Percentiles rank a stretch among this genome's conserved stretches.
phyloP scores from a whole-genome alignment of 2,797 vertebrate species.

The Scleropages formosus region DNA sequence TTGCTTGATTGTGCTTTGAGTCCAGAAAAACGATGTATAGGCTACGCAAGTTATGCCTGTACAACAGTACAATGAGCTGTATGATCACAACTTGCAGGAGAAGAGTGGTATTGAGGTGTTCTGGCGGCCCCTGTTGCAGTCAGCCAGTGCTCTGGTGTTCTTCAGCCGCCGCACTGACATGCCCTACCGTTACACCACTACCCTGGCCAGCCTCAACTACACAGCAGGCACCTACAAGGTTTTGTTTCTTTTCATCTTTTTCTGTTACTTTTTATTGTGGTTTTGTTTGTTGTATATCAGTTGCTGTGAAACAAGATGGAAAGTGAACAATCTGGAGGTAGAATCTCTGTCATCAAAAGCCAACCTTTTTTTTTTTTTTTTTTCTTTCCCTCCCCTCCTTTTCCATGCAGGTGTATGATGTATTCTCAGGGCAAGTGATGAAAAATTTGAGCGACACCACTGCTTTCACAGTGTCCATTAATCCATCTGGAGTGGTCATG shows the following conservation, averaged over 20 bases:
- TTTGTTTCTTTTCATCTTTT: background rate
- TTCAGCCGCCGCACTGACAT: conserved; percentile 84
- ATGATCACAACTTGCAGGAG: conserved; percentile 61
- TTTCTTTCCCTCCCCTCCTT: background rate
- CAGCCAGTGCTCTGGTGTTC: conserved; percentile 77
- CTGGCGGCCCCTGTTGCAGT: conserved; percentile 70
- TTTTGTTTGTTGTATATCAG: background rate
- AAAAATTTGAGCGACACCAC: conserved; percentile 63
- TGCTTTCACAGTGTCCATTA: conserved; percentile 78
- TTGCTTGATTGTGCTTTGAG: no score
- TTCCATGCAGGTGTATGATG: conserved; percentile 70
- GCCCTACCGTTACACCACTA: conserved; percentile 79
- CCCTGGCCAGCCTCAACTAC: conserved; percentile 75
- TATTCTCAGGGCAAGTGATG: conserved; percentile 63
- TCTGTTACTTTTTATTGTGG: background rate
- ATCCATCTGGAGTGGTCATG: conserved; percentile 90
- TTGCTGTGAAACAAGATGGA: background rate
- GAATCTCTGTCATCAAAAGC: no score
- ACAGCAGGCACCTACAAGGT: conserved; percentile 64
- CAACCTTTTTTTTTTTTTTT: background rate
- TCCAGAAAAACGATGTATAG: no score
- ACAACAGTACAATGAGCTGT: no score
- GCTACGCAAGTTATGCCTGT: no score
- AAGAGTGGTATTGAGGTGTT: conserved; percentile 78
- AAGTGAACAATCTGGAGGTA: background rate